These are phyloP conservation scores for Habropoda laboriosa DNA, from an alignment of 1,140 invertebrate genomes.

Conservation along the genomic window DNA sequence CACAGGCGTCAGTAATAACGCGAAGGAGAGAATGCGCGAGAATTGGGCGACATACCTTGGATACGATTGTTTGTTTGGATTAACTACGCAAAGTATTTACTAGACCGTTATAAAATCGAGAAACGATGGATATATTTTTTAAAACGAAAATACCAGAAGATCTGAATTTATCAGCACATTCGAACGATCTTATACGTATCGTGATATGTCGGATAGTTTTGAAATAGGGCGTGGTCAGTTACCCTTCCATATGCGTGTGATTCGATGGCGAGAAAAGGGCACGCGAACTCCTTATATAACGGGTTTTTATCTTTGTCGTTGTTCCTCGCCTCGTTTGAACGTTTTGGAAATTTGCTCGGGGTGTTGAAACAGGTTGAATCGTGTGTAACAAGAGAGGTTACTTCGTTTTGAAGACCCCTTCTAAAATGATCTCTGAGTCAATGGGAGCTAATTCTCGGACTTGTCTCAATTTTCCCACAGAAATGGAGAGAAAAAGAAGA, in stretches of 20 bases:
- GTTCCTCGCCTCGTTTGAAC: slow-evolving; percentile 1
- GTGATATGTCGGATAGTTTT: slow-evolving; percentile 24
- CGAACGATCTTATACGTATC: neutral
- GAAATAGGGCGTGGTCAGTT: slow-evolving; percentile 48
- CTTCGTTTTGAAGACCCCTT: neutral
- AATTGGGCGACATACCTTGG: slow-evolving; percentile 26
- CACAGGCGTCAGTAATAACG: slow-evolving; percentile 12
- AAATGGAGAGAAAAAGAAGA: neutral
- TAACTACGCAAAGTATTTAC: slow-evolving; percentile 34
- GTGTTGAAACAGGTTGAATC: slow-evolving; percentile 13
- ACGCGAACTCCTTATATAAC: slow-evolving; percentile 14
- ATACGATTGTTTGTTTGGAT: slow-evolving; percentile 38
- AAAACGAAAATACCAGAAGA: neutral
- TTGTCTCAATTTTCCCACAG: neutral
- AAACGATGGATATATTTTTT: slow-evolving; percentile 32
- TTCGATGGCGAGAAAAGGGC: slow-evolving; percentile 29
- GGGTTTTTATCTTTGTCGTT: slow-evolving; percentile 8
- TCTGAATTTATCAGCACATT: neutral
- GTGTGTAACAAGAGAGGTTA: slow-evolving; percentile 20
- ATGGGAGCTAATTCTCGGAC: slow-evolving; percentile 9
- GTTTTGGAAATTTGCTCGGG: neutral
- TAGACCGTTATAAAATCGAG: slow-evolving; percentile 23
- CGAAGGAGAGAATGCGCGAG: slow-evolving; percentile 18
- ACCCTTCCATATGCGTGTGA: slow-evolving; percentile 49
- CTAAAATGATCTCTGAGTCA: neutral